phyloP scores from a whole-genome alignment of 2,888 invertebrate species.

The Leptinotarsa rubiginosa region DNA sequence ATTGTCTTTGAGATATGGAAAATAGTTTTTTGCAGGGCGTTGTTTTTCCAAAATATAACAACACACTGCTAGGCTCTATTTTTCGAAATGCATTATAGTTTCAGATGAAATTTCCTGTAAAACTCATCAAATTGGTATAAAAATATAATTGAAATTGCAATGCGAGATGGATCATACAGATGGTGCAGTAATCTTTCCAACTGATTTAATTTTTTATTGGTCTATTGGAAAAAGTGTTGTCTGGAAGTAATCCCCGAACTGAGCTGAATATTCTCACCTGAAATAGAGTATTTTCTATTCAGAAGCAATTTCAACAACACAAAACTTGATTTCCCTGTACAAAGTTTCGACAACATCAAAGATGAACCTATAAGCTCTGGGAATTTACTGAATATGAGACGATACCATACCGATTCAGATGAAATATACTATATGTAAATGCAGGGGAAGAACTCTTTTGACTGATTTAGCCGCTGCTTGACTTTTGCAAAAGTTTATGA shows the following conservation, averaged over 20 bases:
- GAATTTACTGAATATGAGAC: conserved; percentile 49
- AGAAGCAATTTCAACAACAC: conserved; percentile 28
- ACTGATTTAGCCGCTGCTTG: conserved; percentile 28
- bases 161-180: too few relatives aligned
- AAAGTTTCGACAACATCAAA: conserved; percentile 55
- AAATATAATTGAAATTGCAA: too few relatives aligned
- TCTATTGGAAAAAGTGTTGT: background rate
- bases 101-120: too few relatives aligned
- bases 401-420: conserved; percentile 48
- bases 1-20: too few relatives aligned
- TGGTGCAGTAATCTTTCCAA: too few relatives aligned
- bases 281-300: conserved; percentile 56
- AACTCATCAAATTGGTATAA: too few relatives aligned
- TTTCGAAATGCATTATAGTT: too few relatives aligned
- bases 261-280: conserved; percentile 47
- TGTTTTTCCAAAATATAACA: too few relatives aligned
- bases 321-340: conserved; percentile 41
- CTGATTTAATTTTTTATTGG: too few relatives aligned
- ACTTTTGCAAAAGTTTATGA: conserved; percentile 16
- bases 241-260: background rate
- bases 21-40: too few relatives aligned
- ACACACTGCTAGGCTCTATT: too few relatives aligned
- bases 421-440: conserved; percentile 54
- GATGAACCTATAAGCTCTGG: conserved; percentile 53
- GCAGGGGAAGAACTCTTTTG: conserved; percentile 30